Conservation (phyloP, 2,797 vertebrate species). For the Hypotaenidia okinawae region DNA sequence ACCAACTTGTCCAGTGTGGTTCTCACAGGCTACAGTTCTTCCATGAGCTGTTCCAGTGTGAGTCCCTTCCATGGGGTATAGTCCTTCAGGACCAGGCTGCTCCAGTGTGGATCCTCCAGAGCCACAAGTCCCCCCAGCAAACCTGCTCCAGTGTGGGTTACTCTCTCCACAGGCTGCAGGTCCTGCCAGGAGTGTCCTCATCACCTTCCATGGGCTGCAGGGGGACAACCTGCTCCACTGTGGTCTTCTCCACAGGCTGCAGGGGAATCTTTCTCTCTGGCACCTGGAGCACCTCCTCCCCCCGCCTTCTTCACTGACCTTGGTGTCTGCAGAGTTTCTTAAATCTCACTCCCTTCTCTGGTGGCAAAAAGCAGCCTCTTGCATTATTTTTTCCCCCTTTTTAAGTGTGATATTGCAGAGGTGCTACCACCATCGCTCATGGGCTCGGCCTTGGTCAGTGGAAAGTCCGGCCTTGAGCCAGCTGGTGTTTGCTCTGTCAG, state of each 20-base stretch:
- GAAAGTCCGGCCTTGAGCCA: rapidly evolving
- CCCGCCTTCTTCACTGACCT: not conserved
- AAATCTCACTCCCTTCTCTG: not conserved
- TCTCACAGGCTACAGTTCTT: too few relatives aligned
- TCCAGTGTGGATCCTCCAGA: not conserved
- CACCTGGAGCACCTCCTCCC: not conserved
- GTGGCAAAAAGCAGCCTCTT: too few relatives aligned
- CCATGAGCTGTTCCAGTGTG: too few relatives aligned
- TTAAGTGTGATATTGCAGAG: not conserved
- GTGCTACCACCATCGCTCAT: not conserved
- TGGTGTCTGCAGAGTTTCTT: not conserved
- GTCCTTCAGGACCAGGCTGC: not conserved
- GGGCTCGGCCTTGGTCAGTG: not conserved
- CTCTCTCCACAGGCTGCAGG: too few relatives aligned
- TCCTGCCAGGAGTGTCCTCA: not conserved
- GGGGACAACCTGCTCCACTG: too few relatives aligned
- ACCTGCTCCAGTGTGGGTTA: not conserved
- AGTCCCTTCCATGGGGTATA: too few relatives aligned
- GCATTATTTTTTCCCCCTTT: not conserved
- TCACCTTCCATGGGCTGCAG: not conserved
- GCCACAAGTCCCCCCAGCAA: not conserved
- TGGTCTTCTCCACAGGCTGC: not conserved
- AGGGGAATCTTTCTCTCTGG: not conserved
- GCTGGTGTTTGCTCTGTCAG: not conserved
- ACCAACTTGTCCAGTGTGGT: not conserved